Base-by-base conservation (phyloP, 2,113 vertebrate species). In the Nothoprocta perdicaria region DNA sequence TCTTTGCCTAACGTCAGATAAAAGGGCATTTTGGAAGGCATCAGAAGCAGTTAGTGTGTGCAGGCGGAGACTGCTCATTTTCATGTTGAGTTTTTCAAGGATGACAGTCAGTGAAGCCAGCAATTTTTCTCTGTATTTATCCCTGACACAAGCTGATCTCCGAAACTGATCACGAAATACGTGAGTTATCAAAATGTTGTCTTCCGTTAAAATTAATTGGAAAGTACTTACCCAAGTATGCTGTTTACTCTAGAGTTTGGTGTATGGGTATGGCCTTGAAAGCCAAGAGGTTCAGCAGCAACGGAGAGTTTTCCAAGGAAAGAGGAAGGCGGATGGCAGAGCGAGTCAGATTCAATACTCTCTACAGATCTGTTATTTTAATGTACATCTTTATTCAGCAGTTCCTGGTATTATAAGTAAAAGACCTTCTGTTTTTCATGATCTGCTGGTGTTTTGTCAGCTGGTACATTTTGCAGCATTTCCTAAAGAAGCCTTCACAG, bases 11-110 rank as follows among this genome's bases (percentile, higher is more conserved):
- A 68, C 45, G 62, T 74, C 84, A 92, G 79, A 91, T 92, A 86
- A 89, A 90, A 92, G 85, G 65, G 46, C 31, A 78, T 80, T 91
- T 80, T 93, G 79, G 87, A 95, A 94, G 82, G 68, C 82, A 89
- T 55, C 86, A 93, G 84, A 63, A 80, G 50, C 4, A 0, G 18
- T 43, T 29, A 82, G 88, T 77, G 35, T 83, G 43, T 77, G 80
- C 61, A 62, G 17, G 55, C 53, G 50, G 78, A 85, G 80, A 31
- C 80, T 91, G 82, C 85, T 85, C 90, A 67, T 89, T 87, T 75
- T 84, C 72, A 74, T 0, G 0, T 58, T 45, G 43, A 69, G 90
- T 71, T 89, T 89, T 88, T 91, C 79, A 81, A 55, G 80, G 80
- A 46, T 84, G 89, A 40, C 41, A 73, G 76, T 73, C 6, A 8